Evolutionary conservation across 2,888 invertebrate species (phyloP).

Genomic region (Caradrina clavipalpis): DNA sequence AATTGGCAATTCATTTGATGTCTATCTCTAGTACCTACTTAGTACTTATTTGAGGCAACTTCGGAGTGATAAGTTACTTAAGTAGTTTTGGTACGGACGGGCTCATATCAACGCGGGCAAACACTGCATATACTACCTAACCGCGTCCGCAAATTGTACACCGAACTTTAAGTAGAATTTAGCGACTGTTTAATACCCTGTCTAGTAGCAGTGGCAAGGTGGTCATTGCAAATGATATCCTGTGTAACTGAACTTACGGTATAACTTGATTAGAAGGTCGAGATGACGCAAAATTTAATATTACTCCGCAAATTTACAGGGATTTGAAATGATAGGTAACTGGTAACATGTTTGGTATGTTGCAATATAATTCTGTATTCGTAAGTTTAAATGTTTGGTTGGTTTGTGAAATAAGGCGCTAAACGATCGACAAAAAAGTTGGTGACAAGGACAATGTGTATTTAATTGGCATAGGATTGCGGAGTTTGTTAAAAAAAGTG

Average conservation of each 20-base stretch:
- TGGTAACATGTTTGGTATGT: not conserved
- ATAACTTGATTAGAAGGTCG: not conserved
- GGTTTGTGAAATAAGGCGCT: not conserved
- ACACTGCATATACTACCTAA: too few species aligned
- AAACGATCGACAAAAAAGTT: conserved; percentile 2
- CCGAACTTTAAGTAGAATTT: not conserved
- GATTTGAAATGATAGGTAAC: not conserved
- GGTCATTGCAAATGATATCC: too few species aligned
- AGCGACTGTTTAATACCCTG: not conserved
- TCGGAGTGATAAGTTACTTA: too few species aligned
- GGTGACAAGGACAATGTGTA: not conserved
- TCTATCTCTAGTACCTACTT: not conserved
- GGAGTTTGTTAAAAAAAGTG: too few species aligned
- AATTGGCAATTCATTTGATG: not conserved
- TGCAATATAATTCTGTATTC: conserved; percentile 1
- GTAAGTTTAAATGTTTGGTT: not conserved
- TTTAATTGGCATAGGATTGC: too few species aligned
- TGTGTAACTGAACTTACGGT: not conserved
- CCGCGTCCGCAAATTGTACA: too few species aligned
- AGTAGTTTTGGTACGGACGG: too few species aligned
- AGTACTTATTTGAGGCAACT: too few species aligned
- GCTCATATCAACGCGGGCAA: too few species aligned
- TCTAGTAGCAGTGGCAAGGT: too few species aligned
- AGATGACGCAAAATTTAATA: too few species aligned
- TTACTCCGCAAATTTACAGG: not conserved